A percentile compares a stretch with the other conserved stretches of the same genome.
Evolutionary conservation across 1,140 invertebrate species (phyloP).

Genomic region (Episyrphus balteatus): DNA sequence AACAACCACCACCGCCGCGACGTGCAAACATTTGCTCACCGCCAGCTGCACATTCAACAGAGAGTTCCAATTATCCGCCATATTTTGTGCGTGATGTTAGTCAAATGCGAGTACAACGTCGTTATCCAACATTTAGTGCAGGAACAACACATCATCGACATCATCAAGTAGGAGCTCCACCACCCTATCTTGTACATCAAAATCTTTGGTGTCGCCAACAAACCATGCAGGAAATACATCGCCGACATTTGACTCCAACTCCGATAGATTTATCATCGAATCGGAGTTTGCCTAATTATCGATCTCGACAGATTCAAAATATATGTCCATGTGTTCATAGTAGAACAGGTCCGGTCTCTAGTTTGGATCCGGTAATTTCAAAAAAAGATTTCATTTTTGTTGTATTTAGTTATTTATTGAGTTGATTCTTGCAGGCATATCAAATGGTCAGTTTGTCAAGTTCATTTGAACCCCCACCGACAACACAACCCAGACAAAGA

Average conservation of each 20-base stretch:
- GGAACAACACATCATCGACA: not conserved
- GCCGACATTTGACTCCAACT: conserved; percentile 33
- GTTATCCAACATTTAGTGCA: not conserved
- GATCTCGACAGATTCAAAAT: conserved; percentile 19
- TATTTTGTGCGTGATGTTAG: not conserved
- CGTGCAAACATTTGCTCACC: not conserved
- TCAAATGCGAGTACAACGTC: not conserved
- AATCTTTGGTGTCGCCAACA: conserved; percentile 62
- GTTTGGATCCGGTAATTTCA: conserved; percentile 21
- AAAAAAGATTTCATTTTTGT: not conserved
- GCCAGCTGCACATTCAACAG: not conserved
- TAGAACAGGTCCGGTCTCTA: conserved; percentile 27
- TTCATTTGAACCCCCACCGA: too few species aligned
- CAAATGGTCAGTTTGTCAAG: not conserved
- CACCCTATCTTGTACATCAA: conserved; percentile 62
- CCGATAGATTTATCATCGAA: conserved; percentile 33
- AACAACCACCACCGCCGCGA: not conserved
- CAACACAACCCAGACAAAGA: conserved; percentile 25
- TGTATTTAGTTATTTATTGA: not conserved
- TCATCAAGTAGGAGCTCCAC: conserved; percentile 24
- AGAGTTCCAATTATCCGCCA: not conserved
- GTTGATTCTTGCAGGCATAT: conserved; percentile 11
- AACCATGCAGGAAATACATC: conserved; percentile 44
- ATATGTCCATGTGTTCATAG: conserved; percentile 29
- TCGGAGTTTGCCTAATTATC: conserved; percentile 23